phyloP scores from a whole-genome alignment of 2,113 vertebrate genomes.

The Muscicapa adusta region DNA sequence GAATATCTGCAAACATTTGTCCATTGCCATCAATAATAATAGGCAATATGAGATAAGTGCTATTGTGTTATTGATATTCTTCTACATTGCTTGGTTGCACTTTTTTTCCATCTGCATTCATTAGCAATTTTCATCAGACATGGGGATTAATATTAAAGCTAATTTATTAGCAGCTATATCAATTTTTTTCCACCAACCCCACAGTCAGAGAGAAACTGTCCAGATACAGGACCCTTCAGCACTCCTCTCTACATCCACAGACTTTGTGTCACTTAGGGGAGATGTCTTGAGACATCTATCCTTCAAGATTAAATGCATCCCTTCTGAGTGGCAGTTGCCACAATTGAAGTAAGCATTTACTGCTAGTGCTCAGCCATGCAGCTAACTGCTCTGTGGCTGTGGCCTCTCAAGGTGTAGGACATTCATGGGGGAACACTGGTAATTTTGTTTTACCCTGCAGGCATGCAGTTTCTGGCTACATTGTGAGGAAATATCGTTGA shows the following conservation, averaged over 20 bases:
- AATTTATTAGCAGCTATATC: not conserved
- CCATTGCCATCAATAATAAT: not conserved
- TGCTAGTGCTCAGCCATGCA: constrained; percentile 78
- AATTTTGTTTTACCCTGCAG: constrained; percentile 78
- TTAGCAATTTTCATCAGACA: not conserved
- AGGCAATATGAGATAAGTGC: not conserved
- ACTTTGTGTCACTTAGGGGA: constrained; percentile 37
- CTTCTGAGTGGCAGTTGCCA: constrained; percentile 72
- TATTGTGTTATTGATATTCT: not conserved
- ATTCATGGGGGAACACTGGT: constrained; percentile 74
- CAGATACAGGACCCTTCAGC: not conserved
- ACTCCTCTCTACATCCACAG: not conserved
- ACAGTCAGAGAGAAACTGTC: not conserved
- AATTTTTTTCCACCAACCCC: not conserved
- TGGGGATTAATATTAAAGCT: not conserved
- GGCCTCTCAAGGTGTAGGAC: constrained; percentile 77
- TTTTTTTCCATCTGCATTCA: not conserved
- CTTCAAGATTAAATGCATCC: constrained; percentile 73
- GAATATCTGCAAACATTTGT: not conserved
- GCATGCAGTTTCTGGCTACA: constrained; percentile 67
- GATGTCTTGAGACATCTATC: constrained; percentile 66
- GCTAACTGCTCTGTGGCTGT: constrained; percentile 72
- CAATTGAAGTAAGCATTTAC: constrained; percentile 73
- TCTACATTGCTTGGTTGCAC: not conserved
- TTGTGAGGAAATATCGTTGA: constrained; percentile 58